Evolutionary conservation across 2,113 vertebrate genomes (phyloP), one percentile per base, ranked within the genome.

Genomic region (Callionymus lyra): DNA sequence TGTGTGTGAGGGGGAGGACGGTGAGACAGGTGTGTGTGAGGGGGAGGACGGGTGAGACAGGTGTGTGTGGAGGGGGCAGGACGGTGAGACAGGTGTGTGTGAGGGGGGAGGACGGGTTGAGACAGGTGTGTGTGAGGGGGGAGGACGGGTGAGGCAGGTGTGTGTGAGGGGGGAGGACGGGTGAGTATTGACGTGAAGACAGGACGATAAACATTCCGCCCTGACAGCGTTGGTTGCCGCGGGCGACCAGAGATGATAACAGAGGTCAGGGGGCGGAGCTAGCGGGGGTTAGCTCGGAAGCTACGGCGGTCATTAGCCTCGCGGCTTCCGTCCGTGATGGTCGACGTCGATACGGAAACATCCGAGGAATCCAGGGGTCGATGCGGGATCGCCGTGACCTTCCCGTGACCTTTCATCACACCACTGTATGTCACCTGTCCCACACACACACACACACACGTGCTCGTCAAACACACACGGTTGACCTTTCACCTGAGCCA

Each of bases 21-120:
- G 34, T 41, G 41, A 42, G 15, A 34, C 56, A 53, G 62, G 37
- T 27, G 38, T 51, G 6, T 27, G 53, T 63, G 63, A 46, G 38
- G 52, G 68, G 68, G 65, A 62, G 50, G 63, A n/a, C 6, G 18
- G n/a, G n/a, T n/a, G n/a, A n/a, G n/a, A 37, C 37, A 19, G 2
- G 4, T 8, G 18, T 19, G 19, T 14, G 45, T n/a, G n/a, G n/a
- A n/a, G n/a, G n/a, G 10, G 18, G 33, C 15, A 54, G 39, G 47
- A 17, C 31, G 41, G 50, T 42, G 50, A 44, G 13, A 64, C 84
- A 86, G 83, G 84, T 86, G 83, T 79, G 80, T 55, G 41, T 51
- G 67, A 49, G 11, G 31, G 49, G 35, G 56, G 19, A 45, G 47
- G 34, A 8, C 31, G 13, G 31, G 35, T 13, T 17, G 11, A 47